Conservation (phyloP, 2,888 invertebrate genomes). For the Orchesella flavescens region DNA sequence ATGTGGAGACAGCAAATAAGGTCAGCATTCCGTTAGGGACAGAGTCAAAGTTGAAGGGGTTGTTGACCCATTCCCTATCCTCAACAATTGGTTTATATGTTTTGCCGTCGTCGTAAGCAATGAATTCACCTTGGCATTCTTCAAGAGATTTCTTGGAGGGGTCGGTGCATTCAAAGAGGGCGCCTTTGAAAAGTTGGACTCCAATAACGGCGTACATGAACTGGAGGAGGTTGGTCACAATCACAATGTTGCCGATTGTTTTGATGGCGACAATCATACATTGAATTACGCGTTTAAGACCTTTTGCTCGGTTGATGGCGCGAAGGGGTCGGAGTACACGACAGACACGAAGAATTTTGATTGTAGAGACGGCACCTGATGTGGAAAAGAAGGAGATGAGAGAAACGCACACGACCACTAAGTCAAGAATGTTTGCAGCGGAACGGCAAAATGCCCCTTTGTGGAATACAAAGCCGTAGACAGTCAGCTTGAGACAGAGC, state of each 20-base stretch:
- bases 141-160: conserved; percentile 76
- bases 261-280: conserved; percentile 78
- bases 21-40: conserved; percentile 79
- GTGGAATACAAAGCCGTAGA: conserved; percentile 78
- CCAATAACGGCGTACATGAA: conserved; percentile 81
- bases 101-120: conserved; percentile 77
- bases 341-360: conserved; percentile 79
- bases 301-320: conserved; percentile 79
- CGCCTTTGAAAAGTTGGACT: conserved; percentile 80
- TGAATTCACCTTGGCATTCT: conserved; percentile 77
- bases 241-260: conserved; percentile 78
- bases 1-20: conserved; percentile 79
- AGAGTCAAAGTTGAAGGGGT: conserved; percentile 79
- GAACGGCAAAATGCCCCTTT: conserved; percentile 79
- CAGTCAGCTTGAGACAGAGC: conserved; percentile 78
- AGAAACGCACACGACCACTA: conserved; percentile 79
- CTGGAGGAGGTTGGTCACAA: conserved; percentile 79
- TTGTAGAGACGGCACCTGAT: conserved; percentile 77
- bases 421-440: conserved; percentile 79
- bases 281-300: conserved; percentile 79
- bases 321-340: conserved; percentile 77
- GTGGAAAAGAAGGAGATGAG: conserved; percentile 78
- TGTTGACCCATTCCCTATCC: conserved; percentile 77
- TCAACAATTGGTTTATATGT: conserved; percentile 75
- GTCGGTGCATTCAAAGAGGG: conserved; percentile 78